Percentiles rank a stretch among this genome's conserved stretches.
phyloP scores from a whole-genome alignment of 2,113 vertebrate species.

The Alosa alosa region DNA sequence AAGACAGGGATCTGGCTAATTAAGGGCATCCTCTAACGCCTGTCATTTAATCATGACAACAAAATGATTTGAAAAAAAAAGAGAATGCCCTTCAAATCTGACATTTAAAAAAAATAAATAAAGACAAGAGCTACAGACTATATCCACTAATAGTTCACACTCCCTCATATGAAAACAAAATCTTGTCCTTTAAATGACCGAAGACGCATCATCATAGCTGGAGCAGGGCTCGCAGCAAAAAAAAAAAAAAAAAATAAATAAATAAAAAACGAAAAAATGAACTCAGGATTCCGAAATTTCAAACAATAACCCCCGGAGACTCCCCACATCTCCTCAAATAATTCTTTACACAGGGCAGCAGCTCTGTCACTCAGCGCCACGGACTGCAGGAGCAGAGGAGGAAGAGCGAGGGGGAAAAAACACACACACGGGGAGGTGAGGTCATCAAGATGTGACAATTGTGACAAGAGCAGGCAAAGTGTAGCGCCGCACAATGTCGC shows the following conservation, averaged over 20 bases:
- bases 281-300: constrained; percentile 73
- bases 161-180: constrained; percentile 37
- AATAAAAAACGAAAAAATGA: constrained; percentile 53
- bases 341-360: constrained; percentile 83
- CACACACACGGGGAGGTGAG: constrained; percentile 21
- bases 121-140: neutral
- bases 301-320: constrained; percentile 58
- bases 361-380: constrained; percentile 68
- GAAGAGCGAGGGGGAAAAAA: constrained; percentile 35
- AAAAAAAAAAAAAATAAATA: too few relatives aligned
- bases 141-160: constrained; percentile 18
- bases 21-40: constrained; percentile 63
- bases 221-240: constrained; percentile 24
- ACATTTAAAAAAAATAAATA: neutral
- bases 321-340: constrained; percentile 69
- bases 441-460: constrained; percentile 91
- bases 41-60: constrained; percentile 55
- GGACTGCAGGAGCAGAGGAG: constrained; percentile 56
- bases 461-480: constrained; percentile 95
- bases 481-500: constrained; percentile 86
- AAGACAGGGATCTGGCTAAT: constrained; percentile 62
- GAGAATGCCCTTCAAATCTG: neutral
- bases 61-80: constrained; percentile 10
- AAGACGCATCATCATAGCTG: constrained; percentile 29
- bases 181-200: constrained; percentile 41